Percentiles rank a stretch among this genome's conserved stretches.
Conservation (phyloP, 2,888 invertebrate genomes). For the Zaprionus bogoriensis region DNA sequence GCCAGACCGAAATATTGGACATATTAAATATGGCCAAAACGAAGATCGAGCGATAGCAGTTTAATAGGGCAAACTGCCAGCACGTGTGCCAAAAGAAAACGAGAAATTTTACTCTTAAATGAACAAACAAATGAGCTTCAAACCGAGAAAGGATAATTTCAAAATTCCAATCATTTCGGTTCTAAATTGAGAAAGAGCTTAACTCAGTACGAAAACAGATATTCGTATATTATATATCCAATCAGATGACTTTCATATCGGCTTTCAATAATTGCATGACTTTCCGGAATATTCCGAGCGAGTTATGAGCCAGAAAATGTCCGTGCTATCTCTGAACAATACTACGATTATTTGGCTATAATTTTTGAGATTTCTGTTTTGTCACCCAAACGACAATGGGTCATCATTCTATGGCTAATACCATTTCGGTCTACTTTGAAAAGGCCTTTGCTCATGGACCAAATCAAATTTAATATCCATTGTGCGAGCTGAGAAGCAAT, state of each 20-base stretch:
- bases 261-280: neutral
- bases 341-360: neutral
- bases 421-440: slow-evolving; percentile 29
- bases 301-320: neutral
- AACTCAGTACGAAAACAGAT: neutral
- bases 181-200: too few species aligned
- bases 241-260: neutral
- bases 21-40: slow-evolving; percentile 8
- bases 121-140: neutral
- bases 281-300: neutral
- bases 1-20: neutral
- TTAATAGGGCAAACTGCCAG: neutral
- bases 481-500: slow-evolving; percentile 36
- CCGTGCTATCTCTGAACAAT: too few species aligned
- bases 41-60: slow-evolving; percentile 3
- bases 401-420: neutral
- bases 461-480: slow-evolving; percentile 62
- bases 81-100: neutral
- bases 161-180: neutral
- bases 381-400: neutral
- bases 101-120: too few species aligned
- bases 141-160: neutral
- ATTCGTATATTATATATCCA: neutral
- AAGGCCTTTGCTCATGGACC: slow-evolving; percentile 9
- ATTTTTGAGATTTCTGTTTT: neutral